Evolutionary conservation across 2,888 invertebrate genomes (phyloP).

Genomic region (Bombylius discolor): DNA sequence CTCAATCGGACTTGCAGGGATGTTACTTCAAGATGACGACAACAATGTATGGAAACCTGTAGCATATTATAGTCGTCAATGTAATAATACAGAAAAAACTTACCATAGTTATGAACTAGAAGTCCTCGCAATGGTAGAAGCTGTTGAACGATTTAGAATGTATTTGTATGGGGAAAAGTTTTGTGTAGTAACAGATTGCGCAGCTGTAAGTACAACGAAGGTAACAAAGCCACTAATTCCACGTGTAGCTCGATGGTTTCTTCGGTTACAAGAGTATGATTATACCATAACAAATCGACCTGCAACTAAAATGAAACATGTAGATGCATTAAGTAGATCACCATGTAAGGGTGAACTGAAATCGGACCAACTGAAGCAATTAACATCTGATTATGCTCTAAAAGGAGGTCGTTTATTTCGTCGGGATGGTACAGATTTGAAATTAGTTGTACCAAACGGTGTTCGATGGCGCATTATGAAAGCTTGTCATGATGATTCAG

Average conservation of each 20-base stretch:
- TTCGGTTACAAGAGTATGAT: slow-evolving; percentile 16
- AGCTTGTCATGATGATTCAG: slow-evolving; percentile 4
- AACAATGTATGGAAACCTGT: slow-evolving; percentile 17
- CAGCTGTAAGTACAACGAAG: slow-evolving; percentile 21
- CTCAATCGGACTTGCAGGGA: slow-evolving; percentile 21
- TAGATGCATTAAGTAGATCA: slow-evolving; percentile 22
- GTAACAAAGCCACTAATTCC: slow-evolving; percentile 20
- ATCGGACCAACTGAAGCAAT: neutral
- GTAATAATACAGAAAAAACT: slow-evolving; percentile 22
- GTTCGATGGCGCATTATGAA: slow-evolving; percentile 1
- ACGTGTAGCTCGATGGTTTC: slow-evolving; percentile 22
- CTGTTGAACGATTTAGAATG: slow-evolving; percentile 24
- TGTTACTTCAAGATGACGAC: slow-evolving; percentile 21
- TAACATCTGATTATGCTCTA: neutral
- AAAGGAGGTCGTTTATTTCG: slow-evolving; percentile 1
- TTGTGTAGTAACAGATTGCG: slow-evolving; percentile 25
- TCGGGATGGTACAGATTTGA: neutral
- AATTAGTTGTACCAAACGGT: slow-evolving; percentile 1
- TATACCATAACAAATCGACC: slow-evolving; percentile 13
- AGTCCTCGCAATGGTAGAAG: slow-evolving; percentile 24
- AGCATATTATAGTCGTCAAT: slow-evolving; percentile 23
- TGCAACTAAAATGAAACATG: slow-evolving; percentile 22
- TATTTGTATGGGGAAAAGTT: slow-evolving; percentile 24
- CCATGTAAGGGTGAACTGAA: slow-evolving; percentile 4
- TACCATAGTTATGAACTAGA: slow-evolving; percentile 31